Evolutionary conservation across 1,140 invertebrate genomes (phyloP).

Genomic region (Papilio machaon): DNA sequence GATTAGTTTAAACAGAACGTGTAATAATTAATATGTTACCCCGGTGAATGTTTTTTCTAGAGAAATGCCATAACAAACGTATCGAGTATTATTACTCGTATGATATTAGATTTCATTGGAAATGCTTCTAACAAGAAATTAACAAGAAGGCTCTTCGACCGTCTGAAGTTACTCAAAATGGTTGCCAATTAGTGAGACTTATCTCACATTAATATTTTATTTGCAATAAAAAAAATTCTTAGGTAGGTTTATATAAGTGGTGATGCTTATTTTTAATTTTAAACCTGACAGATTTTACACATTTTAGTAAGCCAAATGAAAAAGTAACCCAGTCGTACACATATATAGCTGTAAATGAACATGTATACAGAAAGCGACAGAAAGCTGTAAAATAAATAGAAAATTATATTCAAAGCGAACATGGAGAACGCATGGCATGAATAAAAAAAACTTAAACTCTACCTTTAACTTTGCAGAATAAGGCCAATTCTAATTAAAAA

Average conservation of each 20-base stretch:
- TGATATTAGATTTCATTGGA: background rate
- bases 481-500: background rate
- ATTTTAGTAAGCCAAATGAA: background rate
- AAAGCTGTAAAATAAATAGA: background rate
- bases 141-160: background rate
- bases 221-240: no score
- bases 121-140: background rate
- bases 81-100: background rate
- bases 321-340: background rate
- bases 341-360: background rate
- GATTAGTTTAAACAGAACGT: background rate
- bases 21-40: background rate
- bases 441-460: background rate
- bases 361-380: background rate
- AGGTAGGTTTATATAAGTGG: no score
- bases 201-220: no score
- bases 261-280: no score
- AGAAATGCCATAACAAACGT: background rate
- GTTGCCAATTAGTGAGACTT: constrained; percentile 1
- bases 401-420: background rate
- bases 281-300: no score
- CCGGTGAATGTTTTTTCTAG: background rate
- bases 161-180: background rate
- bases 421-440: background rate
- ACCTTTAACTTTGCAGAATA: background rate